phyloP scores from a whole-genome alignment of 2,888 invertebrate species.

The Glaucopsyche alexis region DNA sequence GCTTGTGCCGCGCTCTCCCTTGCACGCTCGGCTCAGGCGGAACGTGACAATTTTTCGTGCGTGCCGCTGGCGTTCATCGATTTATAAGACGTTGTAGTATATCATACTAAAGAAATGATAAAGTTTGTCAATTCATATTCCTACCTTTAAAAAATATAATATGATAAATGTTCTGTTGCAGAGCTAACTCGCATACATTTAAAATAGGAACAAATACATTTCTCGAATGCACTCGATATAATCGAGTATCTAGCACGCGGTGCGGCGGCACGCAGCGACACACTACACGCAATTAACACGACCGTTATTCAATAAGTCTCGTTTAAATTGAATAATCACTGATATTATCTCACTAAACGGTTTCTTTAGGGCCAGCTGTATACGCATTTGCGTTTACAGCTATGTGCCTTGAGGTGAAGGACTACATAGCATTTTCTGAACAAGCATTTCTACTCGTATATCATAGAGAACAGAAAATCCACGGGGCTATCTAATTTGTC shows the following conservation, averaged over 20 bases:
- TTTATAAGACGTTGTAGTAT: too few relatives aligned
- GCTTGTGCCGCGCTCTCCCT: too few relatives aligned
- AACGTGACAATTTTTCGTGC: too few relatives aligned
- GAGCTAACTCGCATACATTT: neutral
- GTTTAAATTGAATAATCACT: slow-evolving; percentile 59
- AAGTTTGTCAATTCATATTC: too few relatives aligned
- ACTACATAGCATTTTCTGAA: neutral
- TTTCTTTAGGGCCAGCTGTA: slow-evolving; percentile 42
- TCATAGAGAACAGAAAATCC: too few relatives aligned
- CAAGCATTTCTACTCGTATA: neutral
- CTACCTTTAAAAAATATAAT: too few relatives aligned
- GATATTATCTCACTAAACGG: slow-evolving; percentile 62
- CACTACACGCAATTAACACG: slow-evolving; percentile 56
- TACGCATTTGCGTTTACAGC: slow-evolving; percentile 26
- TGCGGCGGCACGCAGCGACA: slow-evolving; percentile 35
- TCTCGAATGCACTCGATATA: neutral
- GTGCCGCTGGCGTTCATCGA: too few relatives aligned
- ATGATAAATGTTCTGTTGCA: too few relatives aligned
- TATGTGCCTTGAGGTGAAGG: slow-evolving; percentile 11
- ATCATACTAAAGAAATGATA: too few relatives aligned
- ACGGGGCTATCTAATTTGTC: too few relatives aligned
- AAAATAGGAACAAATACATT: neutral
- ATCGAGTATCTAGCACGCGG: slow-evolving; percentile 26
- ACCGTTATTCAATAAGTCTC: slow-evolving; percentile 59
- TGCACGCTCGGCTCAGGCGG: too few relatives aligned